Base-by-base conservation (phyloP, 2,888 invertebrate genomes). In the Tinea semifulvella region DNA sequence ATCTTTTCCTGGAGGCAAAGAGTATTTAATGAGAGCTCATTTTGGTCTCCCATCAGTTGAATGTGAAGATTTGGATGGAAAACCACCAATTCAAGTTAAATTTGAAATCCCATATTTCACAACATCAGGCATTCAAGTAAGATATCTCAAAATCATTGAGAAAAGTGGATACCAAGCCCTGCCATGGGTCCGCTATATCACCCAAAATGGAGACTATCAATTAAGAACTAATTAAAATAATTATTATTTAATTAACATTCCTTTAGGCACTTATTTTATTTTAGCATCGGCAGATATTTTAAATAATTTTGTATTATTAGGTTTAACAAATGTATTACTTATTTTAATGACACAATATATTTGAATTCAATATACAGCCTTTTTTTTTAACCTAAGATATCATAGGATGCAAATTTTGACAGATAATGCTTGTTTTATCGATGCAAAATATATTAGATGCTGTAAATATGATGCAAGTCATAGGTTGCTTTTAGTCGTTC, bases 21-120 rank as follows among this genome's bases (percentile, higher is more conserved):
- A 98, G 68, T 99, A 96, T 70, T 77, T 99, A 51, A 97, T 98
- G 96, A 84, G 98, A 49, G 98, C 98, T 4, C 98, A 98, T 65
- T 98, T 98, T 73, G 97, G 98, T 0, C 73, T 98, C 48, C 98
- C 98, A 0, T 97, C 97, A 50, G 97, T 99, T 1, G 91, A 91
- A 61, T 91, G 92, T 57, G 98, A 98, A 64, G 96, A 98, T 55
- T 81, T 88, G 0, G 98, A 98, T 75, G 98, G 97, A 0, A 94
- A 94, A 67, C 98, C 98, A 36, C 98, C 98, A 0, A 98, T 99
- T 54, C 95, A 96, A 79, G 97, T 98, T 2, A 96, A 96, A 73
- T 99, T 99, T 83, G 98, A 98, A 80, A 98, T 98, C 57, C 98
- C 98, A 0, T 98, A 98, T 65, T 98, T 98, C 61, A 98, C 98